Base-by-base conservation (phyloP, 2,888 invertebrate genomes). In the Trachelus stipa region DNA sequence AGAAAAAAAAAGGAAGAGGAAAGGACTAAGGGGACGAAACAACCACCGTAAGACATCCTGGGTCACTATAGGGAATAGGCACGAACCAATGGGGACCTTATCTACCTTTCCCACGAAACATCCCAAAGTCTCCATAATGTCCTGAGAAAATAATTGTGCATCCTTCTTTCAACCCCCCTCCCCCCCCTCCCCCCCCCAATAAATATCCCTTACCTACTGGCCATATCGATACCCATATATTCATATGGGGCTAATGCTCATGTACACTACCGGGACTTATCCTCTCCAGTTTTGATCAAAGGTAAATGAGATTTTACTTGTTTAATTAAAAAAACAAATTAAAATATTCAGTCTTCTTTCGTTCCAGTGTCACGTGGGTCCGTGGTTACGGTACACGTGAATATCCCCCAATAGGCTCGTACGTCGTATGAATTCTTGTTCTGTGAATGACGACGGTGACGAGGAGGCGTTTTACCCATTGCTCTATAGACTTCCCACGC, bases 21-120 rank as follows among this genome's bases (percentile, higher is more conserved):
- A 37, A n/a, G 68, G 71, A 69, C 37, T 34, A 56, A 68, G 73
- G 69, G 79, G 56, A 78, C 37, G 79, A 79, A 68, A 56, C 34
- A 56, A 74, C 35, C 31, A 33, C 68, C 40, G 40, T 33, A 68
- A 68, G 56, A 34, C 56, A 75, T 40, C 23, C 56, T 56, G 56
- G 56, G 1, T 56, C 23, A 56, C 56, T 23, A 9, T 56, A 23
- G 56, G 56, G 23, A 56, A 56, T 23, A 56, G 56, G 56, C 56
- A 56, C 56, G 56, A 56, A 56, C 23, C 56, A 56, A 56, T 23
- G 23, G 56, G 56, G 9, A 56, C 56, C 23, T 56, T 56, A 56
- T 56, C 56, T 56, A 56, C 56, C 56, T 56, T 56, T 56, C 56
- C 56, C 56, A 56, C 56, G 56, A 56, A 56, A 23, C 23, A 56